Conservation (phyloP, 2,113 vertebrate species). For the Stomatorhinus ivindoensis region DNA sequence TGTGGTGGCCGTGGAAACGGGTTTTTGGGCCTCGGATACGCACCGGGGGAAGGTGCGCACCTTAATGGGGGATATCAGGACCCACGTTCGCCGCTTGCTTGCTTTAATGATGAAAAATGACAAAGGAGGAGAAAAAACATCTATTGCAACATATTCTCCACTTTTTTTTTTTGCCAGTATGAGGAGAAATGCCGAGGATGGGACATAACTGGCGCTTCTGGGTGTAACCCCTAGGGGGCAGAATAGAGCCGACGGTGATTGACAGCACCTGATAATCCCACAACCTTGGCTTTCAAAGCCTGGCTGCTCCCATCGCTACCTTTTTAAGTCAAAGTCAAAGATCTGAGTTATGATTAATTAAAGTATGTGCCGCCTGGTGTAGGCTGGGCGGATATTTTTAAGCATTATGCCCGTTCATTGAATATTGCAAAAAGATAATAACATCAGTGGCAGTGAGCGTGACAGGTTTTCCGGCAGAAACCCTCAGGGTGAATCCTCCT, state of each 20-base stretch:
- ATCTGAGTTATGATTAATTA: conserved; percentile 1
- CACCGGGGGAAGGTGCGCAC: background rate
- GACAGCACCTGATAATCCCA: background rate
- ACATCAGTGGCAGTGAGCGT: background rate
- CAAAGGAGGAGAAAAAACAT: background rate
- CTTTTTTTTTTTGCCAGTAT: background rate
- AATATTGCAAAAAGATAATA: background rate
- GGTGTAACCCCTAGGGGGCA: background rate
- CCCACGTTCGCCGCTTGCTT: background rate
- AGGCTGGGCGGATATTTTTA: background rate
- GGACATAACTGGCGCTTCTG: background rate
- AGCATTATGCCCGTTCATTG: background rate
- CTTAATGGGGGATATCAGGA: background rate
- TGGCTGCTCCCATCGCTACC: background rate
- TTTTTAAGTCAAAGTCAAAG: background rate
- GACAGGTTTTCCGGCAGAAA: background rate
- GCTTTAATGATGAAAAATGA: background rate
- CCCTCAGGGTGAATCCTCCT: background rate
- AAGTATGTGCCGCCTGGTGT: background rate
- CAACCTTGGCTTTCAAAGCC: background rate
- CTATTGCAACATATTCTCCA: background rate
- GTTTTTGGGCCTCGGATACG: background rate
- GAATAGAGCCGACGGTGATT: background rate
- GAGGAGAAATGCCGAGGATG: background rate
- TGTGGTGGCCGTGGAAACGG: background rate